Conservation (phyloP, 2,113 vertebrate genomes). For the Gavia stellata region DNA sequence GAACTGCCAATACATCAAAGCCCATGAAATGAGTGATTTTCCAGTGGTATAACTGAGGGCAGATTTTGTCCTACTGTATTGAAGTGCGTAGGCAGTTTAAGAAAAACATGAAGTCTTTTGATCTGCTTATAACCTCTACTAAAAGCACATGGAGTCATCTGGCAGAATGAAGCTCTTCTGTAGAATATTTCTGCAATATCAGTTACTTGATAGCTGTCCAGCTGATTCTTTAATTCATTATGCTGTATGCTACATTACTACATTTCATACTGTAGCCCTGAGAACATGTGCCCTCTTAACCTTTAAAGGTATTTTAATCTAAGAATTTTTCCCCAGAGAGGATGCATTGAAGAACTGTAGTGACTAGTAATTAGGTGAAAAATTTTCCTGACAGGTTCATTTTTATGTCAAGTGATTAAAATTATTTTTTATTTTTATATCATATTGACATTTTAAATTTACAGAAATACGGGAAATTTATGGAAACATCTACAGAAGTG, state of each 20-base stretch:
- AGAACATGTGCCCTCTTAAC: background rate
- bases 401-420: background rate
- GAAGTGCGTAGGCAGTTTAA: background rate
- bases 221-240: background rate
- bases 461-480: background rate
- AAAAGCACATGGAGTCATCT: background rate
- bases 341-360: background rate
- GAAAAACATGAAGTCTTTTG: background rate
- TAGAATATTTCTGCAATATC: background rate
- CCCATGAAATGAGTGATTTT: background rate
- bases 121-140: background rate
- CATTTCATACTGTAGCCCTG: background rate
- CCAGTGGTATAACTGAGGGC: background rate
- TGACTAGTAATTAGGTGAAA: background rate
- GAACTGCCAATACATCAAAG: background rate
- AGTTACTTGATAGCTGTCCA: background rate
- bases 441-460: background rate
- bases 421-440: background rate
- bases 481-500: background rate
- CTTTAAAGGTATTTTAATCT: background rate
- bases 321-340: background rate
- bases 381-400: background rate
- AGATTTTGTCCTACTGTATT: background rate
- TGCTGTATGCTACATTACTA: background rate
- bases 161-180: background rate